These are phyloP conservation scores for Furcula furcula DNA, from an alignment of 2,888 invertebrate genomes.

Conservation along the genomic window DNA sequence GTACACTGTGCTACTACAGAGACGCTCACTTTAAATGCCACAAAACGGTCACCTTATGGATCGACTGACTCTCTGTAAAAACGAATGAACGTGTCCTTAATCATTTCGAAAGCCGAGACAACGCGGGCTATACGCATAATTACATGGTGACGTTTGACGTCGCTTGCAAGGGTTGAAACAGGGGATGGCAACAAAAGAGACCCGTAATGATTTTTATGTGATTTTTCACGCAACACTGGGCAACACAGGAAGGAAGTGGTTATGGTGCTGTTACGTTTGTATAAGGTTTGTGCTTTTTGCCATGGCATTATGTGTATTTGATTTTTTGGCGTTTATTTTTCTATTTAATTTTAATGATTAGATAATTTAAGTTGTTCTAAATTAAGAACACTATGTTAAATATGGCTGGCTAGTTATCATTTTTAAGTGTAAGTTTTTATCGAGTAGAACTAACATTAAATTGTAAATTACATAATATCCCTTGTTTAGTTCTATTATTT, in stretches of 20 bases:
- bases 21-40: too few species aligned
- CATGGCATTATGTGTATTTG: not conserved
- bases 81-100: not conserved
- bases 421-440: too few species aligned
- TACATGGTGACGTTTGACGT: constrained; percentile 32
- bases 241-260: constrained; percentile 31
- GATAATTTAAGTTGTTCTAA: too few species aligned
- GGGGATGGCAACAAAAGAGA: constrained; percentile 50
- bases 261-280: constrained; percentile 19
- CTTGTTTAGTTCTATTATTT: too few species aligned
- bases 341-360: not conserved
- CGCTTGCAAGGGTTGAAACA: constrained; percentile 42
- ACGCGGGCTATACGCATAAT: constrained; percentile 39
- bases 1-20: too few species aligned
- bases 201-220: constrained; percentile 67
- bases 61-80: too few species aligned
- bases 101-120: constrained; percentile 3
- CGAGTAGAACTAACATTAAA: too few species aligned
- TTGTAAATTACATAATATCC: too few species aligned
- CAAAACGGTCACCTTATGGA: too few species aligned
- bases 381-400: too few species aligned
- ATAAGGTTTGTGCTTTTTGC: constrained; percentile 8
- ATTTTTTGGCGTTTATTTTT: not conserved
- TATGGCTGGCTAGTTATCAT: too few species aligned
- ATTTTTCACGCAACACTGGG: constrained; percentile 59